Base-by-base conservation (phyloP, 2,888 invertebrate species). In the Mimas tiliae region DNA sequence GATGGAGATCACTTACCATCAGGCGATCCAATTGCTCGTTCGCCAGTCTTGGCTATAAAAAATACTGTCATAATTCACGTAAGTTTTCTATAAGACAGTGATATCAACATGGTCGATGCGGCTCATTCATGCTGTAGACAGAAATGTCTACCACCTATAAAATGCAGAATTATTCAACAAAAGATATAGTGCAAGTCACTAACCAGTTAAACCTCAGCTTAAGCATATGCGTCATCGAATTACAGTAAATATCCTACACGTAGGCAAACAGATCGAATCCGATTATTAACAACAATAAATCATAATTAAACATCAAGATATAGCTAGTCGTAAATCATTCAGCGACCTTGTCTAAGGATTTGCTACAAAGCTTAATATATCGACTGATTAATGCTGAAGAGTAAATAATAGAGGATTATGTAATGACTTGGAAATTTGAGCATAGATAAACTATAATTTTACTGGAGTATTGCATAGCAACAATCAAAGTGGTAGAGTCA, bases 281-380 rank as follows among this genome's bases (percentile, higher is more conserved):
- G 58, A 58, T 58, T 58, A 58, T 42, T 42, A 58, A 42, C 42
- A 55, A 34, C 55, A 19, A 58, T 58, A 58, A 58, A 58, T 42
- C 58, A 58, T 58, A 58, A 58, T 58, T 58, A 42, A 58, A 58
- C 58, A 58, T 58, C 58, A 42, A 58, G 58, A 58, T 58, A 58
- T 19, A 12, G 58, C 16, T 38, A 42, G 42, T 38, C 19, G 58
- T 58, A 58, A 38, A 58, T 58, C 58, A 58, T 42, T 42, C 58
- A 3, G 16, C 38, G 58, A 42, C 58, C 58, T 58, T 58, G 58
- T 42, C 19, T 11, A 12, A 19, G 58, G 58, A 58, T 58, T 58
- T 42, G 19, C 38, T 55, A 12, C 42, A 12, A 58, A 58, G 58
- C 38, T 6, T 58, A 42, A 58, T 58, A 12, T 42, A 58, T 58